Evolutionary conservation across 1,140 invertebrate genomes (phyloP).

Genomic region (Calycopis cecrops): DNA sequence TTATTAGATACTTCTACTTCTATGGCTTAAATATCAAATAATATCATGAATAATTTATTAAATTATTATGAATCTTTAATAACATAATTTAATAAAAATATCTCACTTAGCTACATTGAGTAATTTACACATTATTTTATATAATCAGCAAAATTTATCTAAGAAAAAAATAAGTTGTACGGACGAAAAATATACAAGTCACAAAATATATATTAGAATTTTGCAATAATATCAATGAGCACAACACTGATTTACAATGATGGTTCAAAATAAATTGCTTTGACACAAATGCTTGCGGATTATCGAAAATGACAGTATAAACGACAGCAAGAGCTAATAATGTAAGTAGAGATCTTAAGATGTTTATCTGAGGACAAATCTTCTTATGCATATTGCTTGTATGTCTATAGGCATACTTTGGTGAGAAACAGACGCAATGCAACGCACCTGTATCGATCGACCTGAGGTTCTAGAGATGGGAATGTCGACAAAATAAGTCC

Average conservation of each 20-base stretch:
- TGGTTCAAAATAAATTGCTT: slow-evolving; percentile 1
- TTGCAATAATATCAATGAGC: neutral
- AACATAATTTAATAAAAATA: too few species aligned
- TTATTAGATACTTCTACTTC: too few species aligned
- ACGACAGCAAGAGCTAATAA: slow-evolving; percentile 32
- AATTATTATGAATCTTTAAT: too few species aligned
- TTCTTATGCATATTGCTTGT: slow-evolving; percentile 41
- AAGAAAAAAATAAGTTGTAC: too few species aligned
- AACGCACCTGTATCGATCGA: slow-evolving; percentile 54
- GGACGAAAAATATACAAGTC: too few species aligned
- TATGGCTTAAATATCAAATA: too few species aligned
- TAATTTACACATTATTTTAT: too few species aligned
- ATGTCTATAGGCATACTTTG: slow-evolving; percentile 26
- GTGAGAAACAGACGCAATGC: slow-evolving; percentile 49
- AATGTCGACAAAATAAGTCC: slow-evolving; percentile 10
- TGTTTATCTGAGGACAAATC: slow-evolving; percentile 59
- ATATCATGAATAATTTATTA: too few species aligned
- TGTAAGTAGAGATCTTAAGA: slow-evolving; percentile 41
- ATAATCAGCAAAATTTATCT: too few species aligned
- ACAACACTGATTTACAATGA: neutral
- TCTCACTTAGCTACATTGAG: too few species aligned
- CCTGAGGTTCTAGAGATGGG: slow-evolving; percentile 39
- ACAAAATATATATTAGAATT: neutral
- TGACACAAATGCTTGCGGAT: slow-evolving; percentile 22
- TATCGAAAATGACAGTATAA: slow-evolving; percentile 25